phyloP scores from a whole-genome alignment of 2,113 vertebrate genomes.

The Rutilus rutilus region DNA sequence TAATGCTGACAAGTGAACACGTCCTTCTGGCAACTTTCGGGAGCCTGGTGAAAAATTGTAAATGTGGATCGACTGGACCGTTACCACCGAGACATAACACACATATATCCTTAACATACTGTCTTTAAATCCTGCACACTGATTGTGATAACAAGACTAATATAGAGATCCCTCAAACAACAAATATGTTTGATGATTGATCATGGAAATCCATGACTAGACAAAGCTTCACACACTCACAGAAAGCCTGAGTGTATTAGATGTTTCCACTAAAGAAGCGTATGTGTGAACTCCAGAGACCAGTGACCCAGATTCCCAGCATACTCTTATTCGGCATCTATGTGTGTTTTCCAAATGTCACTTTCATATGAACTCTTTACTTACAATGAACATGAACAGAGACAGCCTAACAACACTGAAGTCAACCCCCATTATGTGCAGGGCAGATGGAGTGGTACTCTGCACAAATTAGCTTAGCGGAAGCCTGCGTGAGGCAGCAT shows the following conservation, averaged over 20 bases:
- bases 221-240: neutral
- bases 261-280: conserved; percentile 24
- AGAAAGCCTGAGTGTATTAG: conserved; percentile 5
- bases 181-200: neutral
- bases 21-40: conserved; percentile 5
- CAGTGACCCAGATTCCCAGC: conserved; percentile 54
- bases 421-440: conserved; percentile 15
- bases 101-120: neutral
- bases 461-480: neutral
- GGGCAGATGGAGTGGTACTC: neutral
- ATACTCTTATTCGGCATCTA: conserved; percentile 15
- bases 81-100: neutral
- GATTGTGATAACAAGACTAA: neutral
- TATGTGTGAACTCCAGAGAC: conserved; percentile 49
- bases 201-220: conserved; percentile 12
- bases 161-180: neutral
- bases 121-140: neutral
- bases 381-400: conserved; percentile 1
- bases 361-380: conserved; percentile 31
- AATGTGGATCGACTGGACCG: neutral
- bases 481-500: conserved; percentile 4
- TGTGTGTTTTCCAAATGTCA: conserved; percentile 34
- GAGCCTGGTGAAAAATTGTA: neutral
- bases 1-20: neutral
- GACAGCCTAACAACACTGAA: conserved; percentile 13